Evolutionary conservation across 1,140 invertebrate genomes (phyloP), one percentile per base, ranked within the genome.

Genomic region (Brachystomella parvula): DNA sequence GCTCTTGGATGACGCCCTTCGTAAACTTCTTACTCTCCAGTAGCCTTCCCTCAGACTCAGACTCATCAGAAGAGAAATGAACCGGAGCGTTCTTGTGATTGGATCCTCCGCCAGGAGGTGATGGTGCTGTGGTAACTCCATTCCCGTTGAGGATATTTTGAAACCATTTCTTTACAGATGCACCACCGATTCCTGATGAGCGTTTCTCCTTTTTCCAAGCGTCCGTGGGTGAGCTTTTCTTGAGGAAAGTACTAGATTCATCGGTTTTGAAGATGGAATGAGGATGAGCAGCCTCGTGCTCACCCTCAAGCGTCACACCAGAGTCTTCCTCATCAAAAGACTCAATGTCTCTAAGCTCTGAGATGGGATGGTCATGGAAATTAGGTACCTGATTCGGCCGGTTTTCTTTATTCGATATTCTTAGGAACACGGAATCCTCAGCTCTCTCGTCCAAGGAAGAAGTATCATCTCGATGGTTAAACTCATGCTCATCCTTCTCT

Each of bases 101-200:
- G 12, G 6, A 6, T 53, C 24, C 49, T 9, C 49, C 24, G 49
- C 31, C 2, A 21, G n/a, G n/a, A 3, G 2, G 56, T 6, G 15
- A 56, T 26, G 32, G 53, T 30, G 24, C 3, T 30, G 21, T 33
- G n/a, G 63, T 65, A 6, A 71, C 66, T 2, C 70, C 70, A 64
- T 71, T 69, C 29, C 71, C 71, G 58, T 72, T 72, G 17, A 72
- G 21, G 47, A 72, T 69, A 29, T 60, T 72, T 56, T 72, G 71
- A 59, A 72, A 72, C 71, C 71, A 72, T 53, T 69, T 69, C 32
- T 69, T 72, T 2, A 72, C 28, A 28, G 65, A 65, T 6, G 9
- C 49, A 19, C 49, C 21, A 6, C 49, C 49, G 12, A n/a, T n/a
- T n/a, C n/a, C n/a, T n/a, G n/a, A n/a, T n/a, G n/a, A n/a, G n/a